Base-by-base conservation (phyloP, 2,888 invertebrate species). In the Philopedon plagiatum region DNA sequence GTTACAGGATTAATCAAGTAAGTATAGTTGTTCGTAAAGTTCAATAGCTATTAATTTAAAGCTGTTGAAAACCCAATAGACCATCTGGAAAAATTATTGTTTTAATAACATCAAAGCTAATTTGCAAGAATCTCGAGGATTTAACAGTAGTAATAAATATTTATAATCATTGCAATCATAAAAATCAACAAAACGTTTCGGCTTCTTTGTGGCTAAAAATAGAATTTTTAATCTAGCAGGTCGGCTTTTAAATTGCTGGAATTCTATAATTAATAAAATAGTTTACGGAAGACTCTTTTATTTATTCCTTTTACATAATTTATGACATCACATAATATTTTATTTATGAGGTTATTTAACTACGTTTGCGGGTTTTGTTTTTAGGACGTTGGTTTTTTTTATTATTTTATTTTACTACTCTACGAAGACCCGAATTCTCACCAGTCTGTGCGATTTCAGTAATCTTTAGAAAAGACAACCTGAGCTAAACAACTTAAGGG, bases 281-380 rank as follows among this genome's bases (percentile, higher is more conserved):
- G 29, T 29, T 54, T 54, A 29, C 51, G 51, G 51, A 54, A 29
- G 29, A 54, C 29, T 54, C 29, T 29, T 29, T 54, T 29, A 54
- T 54, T 9, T 54, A 54, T 54, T 54, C 51, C 8, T 29, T 29
- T 54, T 54, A 29, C 29, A 29, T 54, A 54, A 54, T 54, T 54
- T 54, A 54, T 29, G 51, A 54, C 51, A 46, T 46, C 46, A 46
- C 46, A 54, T 54, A 54, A 54, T 54, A 54, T 29, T 54, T 54
- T 54, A 54, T 54, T 54, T 54, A 54, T 54, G 51, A 54, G 51
- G 29, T 54, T 54, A 54, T 54, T 54, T 54, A 29, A 54, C 29
- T 29, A 54, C 15, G 9, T 29, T 13, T 51, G 29, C 5, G 29
- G 23, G 29, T 15, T 54, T 54, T 29, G 13, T 54, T 54, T 54